Base-by-base conservation (phyloP, 2,888 invertebrate genomes). In the Mellilla xanthometata region DNA sequence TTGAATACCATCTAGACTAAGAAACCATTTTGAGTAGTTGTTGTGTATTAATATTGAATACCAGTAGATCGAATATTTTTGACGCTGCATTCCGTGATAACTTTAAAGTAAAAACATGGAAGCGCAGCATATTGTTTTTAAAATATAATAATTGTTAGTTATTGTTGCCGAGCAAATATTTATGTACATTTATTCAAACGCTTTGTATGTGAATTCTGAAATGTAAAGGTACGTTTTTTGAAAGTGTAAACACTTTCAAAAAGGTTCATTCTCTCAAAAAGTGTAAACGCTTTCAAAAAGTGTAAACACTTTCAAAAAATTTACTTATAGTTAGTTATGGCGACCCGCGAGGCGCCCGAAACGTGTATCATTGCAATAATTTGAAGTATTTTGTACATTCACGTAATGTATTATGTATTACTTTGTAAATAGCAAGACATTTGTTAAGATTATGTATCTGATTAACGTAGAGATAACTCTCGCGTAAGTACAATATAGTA, bases 351-450 rank as follows among this genome's bases (percentile, higher is more conserved):
- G 52, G 52, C 50, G 50, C 54, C 59, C 44, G 32, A 65, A 53
- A 76, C 72, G 75, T 80, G 78, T 81, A 78, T 74, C 65, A 60
- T 50, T 65, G 78, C 81, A 81, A 80, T 81, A 81, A 78, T 40
- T 68, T 58, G 48, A 65, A 68, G 67, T 79, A 73, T 72, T 69
- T 64, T 68, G 68, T 79, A 79, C 67, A 65, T 66, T 54, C 60
- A 53, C 52, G 60, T 71, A 72, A 61, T 55, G 42, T 58, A 47
- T n/a, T 58, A 58, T 67, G 69, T 76, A 66, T 80, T 81, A 63
- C 65, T 79, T 78, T 84, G 81, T 83, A 82, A 72, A 81, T 84
- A 82, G 65, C 57, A 59, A 24, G 54, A 62, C 58, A 47, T 61
- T 28, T 65, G 56, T 62, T 47, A 36, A 42, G 40, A 38, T 58